These are phyloP conservation scores for Trichopria drosophilae DNA, from an alignment of 2,888 invertebrate genomes.

Conservation along the genomic window DNA sequence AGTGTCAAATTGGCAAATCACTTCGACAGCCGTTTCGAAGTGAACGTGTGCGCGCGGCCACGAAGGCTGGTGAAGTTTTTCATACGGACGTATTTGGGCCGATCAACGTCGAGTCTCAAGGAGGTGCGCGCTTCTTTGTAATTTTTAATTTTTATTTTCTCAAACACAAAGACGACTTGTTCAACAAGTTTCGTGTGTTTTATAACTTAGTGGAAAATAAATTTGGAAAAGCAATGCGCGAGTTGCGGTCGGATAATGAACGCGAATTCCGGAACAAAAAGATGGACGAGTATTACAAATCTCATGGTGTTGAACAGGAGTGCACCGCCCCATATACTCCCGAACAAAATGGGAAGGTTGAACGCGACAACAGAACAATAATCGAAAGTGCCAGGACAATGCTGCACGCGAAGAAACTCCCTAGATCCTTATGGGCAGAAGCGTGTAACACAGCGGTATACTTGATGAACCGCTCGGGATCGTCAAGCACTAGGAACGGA, in stretches of 20 bases:
- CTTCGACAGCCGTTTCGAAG: conserved; percentile 33
- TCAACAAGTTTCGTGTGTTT: conserved; percentile 27
- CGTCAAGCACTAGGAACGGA: too few relatives aligned
- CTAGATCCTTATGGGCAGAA: too few relatives aligned
- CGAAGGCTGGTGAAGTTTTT: conserved; percentile 36
- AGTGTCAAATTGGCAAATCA: conserved; percentile 37
- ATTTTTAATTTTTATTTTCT: conserved; percentile 42
- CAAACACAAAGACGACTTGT: conserved; percentile 38
- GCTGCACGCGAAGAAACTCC: too few relatives aligned
- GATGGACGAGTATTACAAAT: too few relatives aligned
- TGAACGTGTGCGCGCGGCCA: conserved; percentile 11
- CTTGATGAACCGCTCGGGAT: too few relatives aligned
- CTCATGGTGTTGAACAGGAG: conserved; percentile 35
- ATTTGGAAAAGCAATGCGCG: conserved; percentile 20
- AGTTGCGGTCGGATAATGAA: conserved; percentile 29
- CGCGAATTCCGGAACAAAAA: too few relatives aligned
- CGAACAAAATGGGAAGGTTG: conserved; percentile 34
- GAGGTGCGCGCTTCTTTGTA: conserved; percentile 39
- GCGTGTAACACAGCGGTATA: too few relatives aligned
- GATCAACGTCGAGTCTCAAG: conserved; percentile 33
- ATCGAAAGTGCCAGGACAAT: too few relatives aligned
- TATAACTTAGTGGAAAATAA: conserved; percentile 18
- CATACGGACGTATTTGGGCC: conserved; percentile 39
- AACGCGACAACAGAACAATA: too few relatives aligned
- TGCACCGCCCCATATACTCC: conserved; percentile 32